A percentile compares a stretch with the other conserved stretches of the same genome.
Evolutionary conservation across 2,113 vertebrate genomes (phyloP).

Genomic region (Callionymus lyra): DNA sequence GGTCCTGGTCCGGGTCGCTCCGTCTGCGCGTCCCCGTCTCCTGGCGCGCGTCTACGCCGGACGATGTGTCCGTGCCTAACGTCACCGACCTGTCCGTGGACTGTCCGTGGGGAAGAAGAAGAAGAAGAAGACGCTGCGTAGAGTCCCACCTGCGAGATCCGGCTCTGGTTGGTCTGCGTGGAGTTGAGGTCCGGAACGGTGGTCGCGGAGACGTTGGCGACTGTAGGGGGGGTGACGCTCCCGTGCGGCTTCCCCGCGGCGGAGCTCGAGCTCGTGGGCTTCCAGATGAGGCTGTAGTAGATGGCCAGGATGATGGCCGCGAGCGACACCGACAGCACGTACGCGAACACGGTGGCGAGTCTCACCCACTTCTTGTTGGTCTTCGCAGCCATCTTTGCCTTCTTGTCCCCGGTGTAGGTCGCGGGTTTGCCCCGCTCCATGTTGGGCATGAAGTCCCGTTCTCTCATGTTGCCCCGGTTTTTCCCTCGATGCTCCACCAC

Average conservation of each 20-base stretch:
- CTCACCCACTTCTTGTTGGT: conserved; percentile 99
- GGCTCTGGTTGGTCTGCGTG: conserved; percentile 42
- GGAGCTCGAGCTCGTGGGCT: conserved; percentile 68
- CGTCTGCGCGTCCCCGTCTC: conserved; percentile 10
- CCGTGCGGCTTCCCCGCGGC: conserved; percentile 36
- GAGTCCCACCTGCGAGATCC: conserved; percentile 13
- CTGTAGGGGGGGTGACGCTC: conserved; percentile 38
- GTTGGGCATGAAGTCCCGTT: conserved; percentile 86
- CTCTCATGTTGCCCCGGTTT: conserved; percentile 85
- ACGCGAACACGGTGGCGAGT: conserved; percentile 93
- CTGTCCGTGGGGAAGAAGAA: conserved; percentile 12
- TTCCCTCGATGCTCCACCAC: conserved; percentile 88
- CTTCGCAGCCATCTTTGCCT: conserved; percentile 98
- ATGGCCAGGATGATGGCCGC: conserved; percentile 95
- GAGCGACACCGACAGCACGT: conserved; percentile 93
- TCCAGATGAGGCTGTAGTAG: conserved; percentile 97
- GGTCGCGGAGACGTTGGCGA: conserved; percentile 49
- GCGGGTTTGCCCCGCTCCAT: conserved; percentile 93
- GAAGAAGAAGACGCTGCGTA: conserved; percentile 17
- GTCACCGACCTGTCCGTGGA: conserved; percentile 17
- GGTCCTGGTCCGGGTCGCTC: conserved; percentile 12
- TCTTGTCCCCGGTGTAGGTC: conserved; percentile 97
- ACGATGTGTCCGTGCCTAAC: conserved; percentile 14
- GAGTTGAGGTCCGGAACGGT: conserved; percentile 56
- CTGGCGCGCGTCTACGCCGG: conserved; percentile 4